Evolutionary conservation across 1,140 invertebrate genomes (phyloP), one percentile per base, ranked within the genome.

Genomic region (Chionoecetes opilio): DNA sequence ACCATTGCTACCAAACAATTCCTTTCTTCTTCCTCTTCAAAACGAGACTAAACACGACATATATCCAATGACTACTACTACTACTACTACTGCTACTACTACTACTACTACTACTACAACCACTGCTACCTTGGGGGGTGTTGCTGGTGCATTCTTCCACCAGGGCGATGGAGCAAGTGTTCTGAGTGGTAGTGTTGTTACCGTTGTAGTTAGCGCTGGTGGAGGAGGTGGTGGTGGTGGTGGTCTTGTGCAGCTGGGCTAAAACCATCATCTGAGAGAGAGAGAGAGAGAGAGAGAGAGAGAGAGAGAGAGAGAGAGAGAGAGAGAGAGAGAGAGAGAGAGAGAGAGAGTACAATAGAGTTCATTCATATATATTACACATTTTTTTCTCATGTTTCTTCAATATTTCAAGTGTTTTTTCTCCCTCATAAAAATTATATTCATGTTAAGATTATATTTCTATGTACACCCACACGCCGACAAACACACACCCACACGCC

Each of bases 151-250:
- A 31, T 5, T 93, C 92, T 11, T 93, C 92, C 26, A 87, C 41
- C 38, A 93, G 92, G n/a, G 84, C 86, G n/a, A 93, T 93, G 84
- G 82, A 41, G 84, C 92, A 93, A 17, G 38, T 93, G 85, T 53
- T 86, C n/a, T 37, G 35, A 31, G 29, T 41, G n/a, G 8, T 8
- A 5, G 2, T 46, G 84, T 31, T 2, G 5, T 46, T n/a, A 11
- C 31, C 29, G 14, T 31, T 37, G 41, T 5, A 5, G 41, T 5
- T 46, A 17, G 46, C 9, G 8, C 11, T 53, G 46, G 46, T 53
- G 46, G 46, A 9, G 0, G 46, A 1, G 9, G 46, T 53, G 46
- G 46, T 53, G 46, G 46, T 3, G 46, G 46, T 53, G 29, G 84
- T 31, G 84, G 38, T 93, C 84, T 93, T 93, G 82, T 93, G 92